Percentiles rank a stretch among this genome's conserved stretches.
Evolutionary conservation across 2,888 invertebrate genomes (phyloP).

Genomic region (Heterodera filipjevi): DNA sequence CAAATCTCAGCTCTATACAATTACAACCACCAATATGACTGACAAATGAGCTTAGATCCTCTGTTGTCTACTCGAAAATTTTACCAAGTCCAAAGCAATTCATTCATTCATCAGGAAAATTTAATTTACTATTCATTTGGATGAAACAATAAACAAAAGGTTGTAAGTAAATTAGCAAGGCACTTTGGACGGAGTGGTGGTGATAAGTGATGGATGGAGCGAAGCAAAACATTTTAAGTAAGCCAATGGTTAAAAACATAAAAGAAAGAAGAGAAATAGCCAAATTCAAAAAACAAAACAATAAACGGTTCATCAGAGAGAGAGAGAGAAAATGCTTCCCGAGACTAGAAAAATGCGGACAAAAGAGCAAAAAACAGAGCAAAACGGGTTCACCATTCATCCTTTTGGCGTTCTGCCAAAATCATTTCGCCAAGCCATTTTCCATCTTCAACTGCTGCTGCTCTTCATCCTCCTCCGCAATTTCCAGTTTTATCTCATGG

Average conservation of each 20-base stretch:
- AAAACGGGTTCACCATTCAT: no score
- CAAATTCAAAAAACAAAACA: background rate
- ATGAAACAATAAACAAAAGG: background rate
- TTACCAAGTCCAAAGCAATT: no score
- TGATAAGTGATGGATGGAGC: no score
- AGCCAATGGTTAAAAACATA: background rate
- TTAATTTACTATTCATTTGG: no score
- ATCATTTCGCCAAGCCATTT: background rate
- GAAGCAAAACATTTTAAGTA: background rate
- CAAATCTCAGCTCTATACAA: no score
- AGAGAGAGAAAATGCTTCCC: background rate
- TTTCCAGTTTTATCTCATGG: slow-evolving; percentile 4
- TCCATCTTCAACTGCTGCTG: background rate
- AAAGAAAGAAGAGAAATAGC: background rate
- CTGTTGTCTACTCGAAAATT: no score
- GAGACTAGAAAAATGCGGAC: background rate
- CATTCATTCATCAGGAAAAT: no score
- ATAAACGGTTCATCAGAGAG: background rate
- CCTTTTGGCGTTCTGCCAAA: background rate
- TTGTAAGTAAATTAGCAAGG: background rate
- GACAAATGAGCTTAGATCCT: no score
- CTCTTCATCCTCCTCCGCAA: slow-evolving; percentile 23
- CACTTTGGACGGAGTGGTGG: background rate
- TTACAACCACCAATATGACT: no score
- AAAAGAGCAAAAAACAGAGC: background rate